Evolutionary conservation across 1,140 invertebrate species (phyloP).

Genomic region (Drosophila persimilis): DNA sequence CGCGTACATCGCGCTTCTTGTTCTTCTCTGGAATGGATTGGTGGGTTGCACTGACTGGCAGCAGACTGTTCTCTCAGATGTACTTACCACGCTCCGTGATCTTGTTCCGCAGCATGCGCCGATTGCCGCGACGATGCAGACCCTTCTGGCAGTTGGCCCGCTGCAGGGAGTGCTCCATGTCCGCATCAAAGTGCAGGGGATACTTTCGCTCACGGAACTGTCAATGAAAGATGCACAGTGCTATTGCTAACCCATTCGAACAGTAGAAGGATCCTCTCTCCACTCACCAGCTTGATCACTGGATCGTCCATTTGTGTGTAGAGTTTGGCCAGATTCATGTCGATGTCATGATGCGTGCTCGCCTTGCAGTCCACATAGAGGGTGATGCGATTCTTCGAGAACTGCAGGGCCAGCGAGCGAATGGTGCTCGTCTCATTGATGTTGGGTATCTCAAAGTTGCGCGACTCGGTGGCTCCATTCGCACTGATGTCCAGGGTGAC

Average conservation of each 20-base stretch:
- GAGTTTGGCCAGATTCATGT: slow-evolving; percentile 75
- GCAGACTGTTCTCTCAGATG: slow-evolving; percentile 8
- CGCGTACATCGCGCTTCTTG: slow-evolving; percentile 82
- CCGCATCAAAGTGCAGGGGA: slow-evolving; percentile 83
- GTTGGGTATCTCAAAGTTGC: slow-evolving; percentile 81
- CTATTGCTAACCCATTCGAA: background rate
- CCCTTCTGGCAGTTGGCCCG: slow-evolving; percentile 82
- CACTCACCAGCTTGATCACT: slow-evolving; percentile 79
- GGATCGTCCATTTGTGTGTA: slow-evolving; percentile 82
- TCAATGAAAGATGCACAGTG: slow-evolving; percentile 17
- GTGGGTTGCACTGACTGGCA: slow-evolving; percentile 42
- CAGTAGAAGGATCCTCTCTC: background rate
- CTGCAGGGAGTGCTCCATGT: slow-evolving; percentile 78
- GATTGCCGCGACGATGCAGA: slow-evolving; percentile 65
- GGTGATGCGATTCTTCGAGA: slow-evolving; percentile 76
- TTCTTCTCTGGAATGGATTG: slow-evolving; percentile 74
- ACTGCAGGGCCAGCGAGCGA: slow-evolving; percentile 75
- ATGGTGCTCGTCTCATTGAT: slow-evolving; percentile 82
- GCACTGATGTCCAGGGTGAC: slow-evolving; percentile 84
- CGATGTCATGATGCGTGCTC: slow-evolving; percentile 74
- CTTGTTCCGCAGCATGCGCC: slow-evolving; percentile 78
- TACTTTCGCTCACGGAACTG: slow-evolving; percentile 84
- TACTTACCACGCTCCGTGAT: slow-evolving; percentile 77
- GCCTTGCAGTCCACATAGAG: slow-evolving; percentile 80
- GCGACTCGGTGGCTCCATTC: slow-evolving; percentile 70